These are phyloP conservation scores for Drosophila histrio DNA, from an alignment of 2,888 invertebrate species.

Conservation along the genomic window DNA sequence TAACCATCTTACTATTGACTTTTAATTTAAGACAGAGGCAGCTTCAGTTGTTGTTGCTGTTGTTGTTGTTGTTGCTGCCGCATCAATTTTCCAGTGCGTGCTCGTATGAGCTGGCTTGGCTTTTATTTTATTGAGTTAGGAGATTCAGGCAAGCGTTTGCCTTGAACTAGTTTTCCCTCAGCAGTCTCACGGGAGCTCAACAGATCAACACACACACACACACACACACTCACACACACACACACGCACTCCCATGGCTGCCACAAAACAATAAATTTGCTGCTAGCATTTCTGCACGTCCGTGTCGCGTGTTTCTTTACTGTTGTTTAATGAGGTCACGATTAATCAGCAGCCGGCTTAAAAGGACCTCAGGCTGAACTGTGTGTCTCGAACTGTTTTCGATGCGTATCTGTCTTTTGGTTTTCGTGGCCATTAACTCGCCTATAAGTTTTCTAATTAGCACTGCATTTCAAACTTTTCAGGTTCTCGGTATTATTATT, in stretches of 20 bases:
- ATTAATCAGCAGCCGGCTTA: constrained; percentile 55
- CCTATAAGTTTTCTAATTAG: constrained; percentile 69
- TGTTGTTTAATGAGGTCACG: constrained; percentile 74
- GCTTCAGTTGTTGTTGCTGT: constrained; percentile 1
- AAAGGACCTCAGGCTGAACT: constrained; percentile 8
- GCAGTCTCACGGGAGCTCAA: constrained; percentile 39
- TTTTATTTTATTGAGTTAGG: constrained; percentile 65
- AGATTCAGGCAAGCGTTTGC: constrained; percentile 27
- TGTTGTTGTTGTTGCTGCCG: constrained; percentile 6
- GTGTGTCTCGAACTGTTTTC: constrained; percentile 5
- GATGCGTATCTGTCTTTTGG: constrained; percentile 2
- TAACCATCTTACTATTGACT: constrained; percentile 54
- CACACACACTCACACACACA: neutral
- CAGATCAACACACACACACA: constrained; percentile 12
- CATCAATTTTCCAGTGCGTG: constrained; percentile 53
- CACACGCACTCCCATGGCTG: neutral
- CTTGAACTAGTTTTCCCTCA: constrained; percentile 61
- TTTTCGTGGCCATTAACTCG: constrained; percentile 31
- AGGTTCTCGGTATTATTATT: constrained; percentile 28
- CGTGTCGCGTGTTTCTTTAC: constrained; percentile 44
- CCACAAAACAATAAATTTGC: constrained; percentile 58
- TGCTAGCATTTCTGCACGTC: constrained; percentile 64
- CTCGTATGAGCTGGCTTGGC: constrained; percentile 31
- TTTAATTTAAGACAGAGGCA: constrained; percentile 53
- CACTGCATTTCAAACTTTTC: constrained; percentile 59